Conservation (phyloP, 2,797 vertebrate species). For the Falco cherrug region DNA sequence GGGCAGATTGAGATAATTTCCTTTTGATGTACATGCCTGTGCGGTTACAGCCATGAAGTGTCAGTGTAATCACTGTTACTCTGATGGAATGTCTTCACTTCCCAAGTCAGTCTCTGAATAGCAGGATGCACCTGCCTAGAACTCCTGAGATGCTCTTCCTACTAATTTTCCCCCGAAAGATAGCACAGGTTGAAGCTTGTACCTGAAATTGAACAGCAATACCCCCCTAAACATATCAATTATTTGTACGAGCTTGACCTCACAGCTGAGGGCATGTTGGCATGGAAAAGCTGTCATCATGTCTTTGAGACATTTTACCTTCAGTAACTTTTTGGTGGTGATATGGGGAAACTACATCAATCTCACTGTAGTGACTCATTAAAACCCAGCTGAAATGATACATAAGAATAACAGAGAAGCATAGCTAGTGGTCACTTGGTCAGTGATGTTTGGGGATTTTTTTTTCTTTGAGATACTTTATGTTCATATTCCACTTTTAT, state of each 20-base stretch:
- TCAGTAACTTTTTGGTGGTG: background rate
- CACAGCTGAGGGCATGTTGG: background rate
- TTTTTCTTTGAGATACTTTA: too few species aligned
- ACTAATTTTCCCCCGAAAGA: background rate
- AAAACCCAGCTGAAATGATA: background rate
- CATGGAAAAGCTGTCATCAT: background rate
- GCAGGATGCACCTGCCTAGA: background rate
- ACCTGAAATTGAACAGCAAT: background rate
- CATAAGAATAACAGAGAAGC: background rate
- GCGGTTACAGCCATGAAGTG: background rate
- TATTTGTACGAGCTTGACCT: background rate
- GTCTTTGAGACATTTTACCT: background rate
- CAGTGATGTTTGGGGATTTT: background rate
- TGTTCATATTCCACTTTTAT: background rate
- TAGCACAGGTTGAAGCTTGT: background rate
- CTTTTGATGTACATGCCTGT: background rate
- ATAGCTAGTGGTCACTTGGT: background rate
- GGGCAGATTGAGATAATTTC: background rate
- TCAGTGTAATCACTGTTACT: background rate
- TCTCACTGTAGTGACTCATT: background rate
- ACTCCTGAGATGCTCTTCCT: background rate
- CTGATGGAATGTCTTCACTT: background rate
- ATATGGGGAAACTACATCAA: background rate
- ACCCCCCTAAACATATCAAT: background rate
- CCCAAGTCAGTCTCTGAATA: background rate